Evolutionary conservation across 2,113 vertebrate genomes (phyloP).

Genomic region (Siniperca knerii): DNA sequence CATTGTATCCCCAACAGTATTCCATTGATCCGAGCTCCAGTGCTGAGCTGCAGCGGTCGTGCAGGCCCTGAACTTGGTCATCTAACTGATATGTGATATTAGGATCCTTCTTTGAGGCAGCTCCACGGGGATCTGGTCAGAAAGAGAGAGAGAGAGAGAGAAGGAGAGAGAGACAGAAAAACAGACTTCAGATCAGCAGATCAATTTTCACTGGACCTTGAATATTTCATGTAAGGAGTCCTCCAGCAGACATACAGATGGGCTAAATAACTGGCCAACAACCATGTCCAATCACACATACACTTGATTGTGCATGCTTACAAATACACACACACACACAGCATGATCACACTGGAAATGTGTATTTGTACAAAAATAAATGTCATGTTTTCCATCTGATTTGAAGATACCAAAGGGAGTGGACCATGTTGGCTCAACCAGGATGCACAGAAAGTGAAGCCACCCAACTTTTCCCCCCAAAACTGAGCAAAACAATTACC

Average conservation of each 20-base stretch:
- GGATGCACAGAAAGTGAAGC: background rate
- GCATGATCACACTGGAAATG: background rate
- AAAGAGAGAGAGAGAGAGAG: constrained; percentile 47
- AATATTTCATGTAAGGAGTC: constrained; percentile 84
- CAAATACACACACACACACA: constrained; percentile 46
- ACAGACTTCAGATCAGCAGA: constrained; percentile 88
- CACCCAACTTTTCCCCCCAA: background rate
- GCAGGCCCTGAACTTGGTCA: constrained; percentile 77
- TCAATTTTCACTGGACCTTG: constrained; percentile 91
- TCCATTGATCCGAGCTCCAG: constrained; percentile 71
- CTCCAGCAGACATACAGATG: constrained; percentile 77
- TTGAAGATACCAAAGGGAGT: background rate
- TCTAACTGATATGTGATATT: constrained; percentile 77
- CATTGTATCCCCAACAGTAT: constrained; percentile 56
- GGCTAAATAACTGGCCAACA: constrained; percentile 69
- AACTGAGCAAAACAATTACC: background rate
- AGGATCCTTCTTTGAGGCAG: constrained; percentile 75
- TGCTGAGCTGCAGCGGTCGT: constrained; percentile 52
- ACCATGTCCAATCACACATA: constrained; percentile 59
- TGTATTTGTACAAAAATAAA: background rate
- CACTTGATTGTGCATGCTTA: constrained; percentile 18
- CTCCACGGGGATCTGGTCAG: constrained; percentile 89
- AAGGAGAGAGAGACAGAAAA: constrained; percentile 27
- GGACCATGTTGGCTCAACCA: background rate
- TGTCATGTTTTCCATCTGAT: constrained; percentile 3